Base-by-base conservation (phyloP, 2,113 vertebrate genomes). In the Eptatretus burgeri region DNA sequence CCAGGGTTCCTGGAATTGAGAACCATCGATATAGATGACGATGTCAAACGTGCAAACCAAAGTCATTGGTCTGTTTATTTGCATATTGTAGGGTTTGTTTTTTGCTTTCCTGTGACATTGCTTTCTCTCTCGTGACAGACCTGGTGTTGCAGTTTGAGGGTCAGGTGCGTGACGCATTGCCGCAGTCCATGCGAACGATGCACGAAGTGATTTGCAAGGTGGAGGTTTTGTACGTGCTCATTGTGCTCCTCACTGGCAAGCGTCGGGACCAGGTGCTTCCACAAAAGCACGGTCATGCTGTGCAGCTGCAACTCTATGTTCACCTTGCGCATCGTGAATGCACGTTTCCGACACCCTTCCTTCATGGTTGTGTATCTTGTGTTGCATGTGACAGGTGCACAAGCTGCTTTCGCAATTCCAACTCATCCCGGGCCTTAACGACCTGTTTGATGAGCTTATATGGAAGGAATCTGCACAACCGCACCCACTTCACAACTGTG, bases 171-270 rank as follows among this genome's bases (percentile, higher is more conserved):
- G 80, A 82, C 16, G 80, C 83, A 64, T 76, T 98, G 62, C 89
- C 89, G 0, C 89, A 94, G 70, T 93, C 88, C n/a, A 94, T 95
- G 89, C 95, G 93, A 78, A 93, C 93, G 16, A 93, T 98, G 75
- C 93, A 98, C 0, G 93, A 98, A 74, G 93, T 98, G 65, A 98
- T 98, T 88, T 98, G 95, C 68, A 98, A 98, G 67, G 79, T 98
- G 73, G 93, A 98, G 69, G 89, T 96, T 68, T 77, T 98, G 1
- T 98, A 98, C 16, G 87, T 98, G 65, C 82, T 98, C 11, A 93
- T 87, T 3, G 93, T 98, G 63, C 74, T 98, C 63, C 80, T 98
- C 62, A 96, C 95, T 87, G 89, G 93, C 17, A 77, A 89, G 27
- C 89, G 94, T 69, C 82, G 93, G 69, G 93, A 93, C 69, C 89